These are phyloP conservation scores for Meloidogyne hapla DNA, from an alignment of 1,140 invertebrate species.

Conservation along the genomic window DNA sequence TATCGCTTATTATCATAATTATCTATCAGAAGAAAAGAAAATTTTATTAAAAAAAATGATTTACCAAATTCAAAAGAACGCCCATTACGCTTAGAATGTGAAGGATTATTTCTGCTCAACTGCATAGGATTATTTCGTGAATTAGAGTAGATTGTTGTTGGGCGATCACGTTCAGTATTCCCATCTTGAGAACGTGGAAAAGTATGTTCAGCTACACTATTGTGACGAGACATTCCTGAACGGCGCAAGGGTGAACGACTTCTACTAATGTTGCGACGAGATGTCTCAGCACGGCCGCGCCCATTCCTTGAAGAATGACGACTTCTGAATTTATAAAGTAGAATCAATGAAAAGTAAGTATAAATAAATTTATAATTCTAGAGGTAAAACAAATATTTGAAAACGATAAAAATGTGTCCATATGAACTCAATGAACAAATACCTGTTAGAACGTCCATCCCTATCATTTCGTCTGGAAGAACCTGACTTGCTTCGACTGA, in stretches of 20 bases:
- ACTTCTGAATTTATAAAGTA: neutral
- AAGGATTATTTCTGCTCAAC: neutral
- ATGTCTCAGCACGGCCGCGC: neutral
- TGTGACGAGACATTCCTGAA: neutral
- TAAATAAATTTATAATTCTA: no score
- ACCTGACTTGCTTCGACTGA: neutral
- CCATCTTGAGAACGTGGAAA: neutral
- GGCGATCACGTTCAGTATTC: neutral
- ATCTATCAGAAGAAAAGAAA: neutral
- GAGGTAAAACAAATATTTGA: no score
- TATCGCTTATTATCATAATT: constrained; percentile 1
- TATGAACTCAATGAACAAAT: neutral
- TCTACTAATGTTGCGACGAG: neutral
- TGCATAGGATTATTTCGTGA: neutral
- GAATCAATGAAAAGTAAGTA: no score
- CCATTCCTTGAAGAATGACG: neutral
- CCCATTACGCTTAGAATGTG: neutral
- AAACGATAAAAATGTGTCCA: no score
- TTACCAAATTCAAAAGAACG: neutral
- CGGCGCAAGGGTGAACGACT: neutral
- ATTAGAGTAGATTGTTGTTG: neutral
- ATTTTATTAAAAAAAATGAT: neutral
- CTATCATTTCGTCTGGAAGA: neutral
- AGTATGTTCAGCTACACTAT: neutral
- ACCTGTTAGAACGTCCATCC: neutral